Conservation (phyloP, 2,113 vertebrate species). For the Sinocyclocheilus rhinocerous region DNA sequence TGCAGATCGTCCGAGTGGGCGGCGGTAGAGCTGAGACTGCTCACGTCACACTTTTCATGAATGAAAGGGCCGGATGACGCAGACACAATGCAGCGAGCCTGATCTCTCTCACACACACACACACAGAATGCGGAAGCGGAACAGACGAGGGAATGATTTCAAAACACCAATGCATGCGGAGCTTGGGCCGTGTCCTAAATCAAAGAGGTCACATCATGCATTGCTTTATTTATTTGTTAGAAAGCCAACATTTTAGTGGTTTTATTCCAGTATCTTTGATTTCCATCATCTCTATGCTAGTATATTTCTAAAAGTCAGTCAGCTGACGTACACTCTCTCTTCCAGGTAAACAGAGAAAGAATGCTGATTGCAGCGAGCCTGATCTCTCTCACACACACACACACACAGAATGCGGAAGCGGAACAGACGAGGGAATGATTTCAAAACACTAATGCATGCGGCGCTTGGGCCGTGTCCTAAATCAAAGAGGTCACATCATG, state of each 20-base stretch:
- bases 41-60: conserved; percentile 81
- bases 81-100: too few species aligned
- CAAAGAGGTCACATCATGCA: neutral
- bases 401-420: conserved; percentile 5
- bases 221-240: neutral
- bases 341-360: neutral
- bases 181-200: neutral
- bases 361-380: conserved; percentile 52
- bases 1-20: conserved; percentile 67
- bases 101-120: too few species aligned
- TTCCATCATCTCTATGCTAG: neutral
- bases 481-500: neutral
- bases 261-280: neutral
- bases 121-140: conserved; percentile 8
- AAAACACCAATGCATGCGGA: neutral
- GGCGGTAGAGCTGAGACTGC: conserved; percentile 62
- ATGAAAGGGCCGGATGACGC: conserved; percentile 61
- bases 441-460: neutral
- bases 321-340: neutral
- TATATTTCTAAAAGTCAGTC: neutral
- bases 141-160: neutral
- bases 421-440: neutral
- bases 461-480: neutral
- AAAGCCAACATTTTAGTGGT: neutral
- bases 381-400: neutral